Evolutionary conservation across 2,797 vertebrate genomes (phyloP).

Genomic region (Tragopan temminckii): DNA sequence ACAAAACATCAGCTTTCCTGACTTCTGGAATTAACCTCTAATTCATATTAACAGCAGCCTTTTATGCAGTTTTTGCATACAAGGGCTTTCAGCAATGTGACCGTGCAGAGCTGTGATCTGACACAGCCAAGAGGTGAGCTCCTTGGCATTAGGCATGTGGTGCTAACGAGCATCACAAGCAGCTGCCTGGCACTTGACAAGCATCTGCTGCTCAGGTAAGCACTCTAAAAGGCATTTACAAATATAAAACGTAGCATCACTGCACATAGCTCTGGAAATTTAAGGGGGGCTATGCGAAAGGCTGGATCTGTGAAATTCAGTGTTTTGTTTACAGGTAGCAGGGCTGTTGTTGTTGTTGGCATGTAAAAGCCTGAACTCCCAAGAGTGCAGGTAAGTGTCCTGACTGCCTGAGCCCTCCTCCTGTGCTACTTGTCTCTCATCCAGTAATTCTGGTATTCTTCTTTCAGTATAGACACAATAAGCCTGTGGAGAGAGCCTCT

Average conservation of each 20-base stretch:
- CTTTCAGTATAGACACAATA: background rate
- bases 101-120: accelerated
- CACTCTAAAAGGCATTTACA: background rate
- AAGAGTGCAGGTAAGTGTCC: background rate
- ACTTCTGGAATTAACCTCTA: slow-evolving; percentile 69
- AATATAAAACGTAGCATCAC: background rate
- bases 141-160: background rate
- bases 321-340: background rate
- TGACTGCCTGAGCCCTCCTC: background rate
- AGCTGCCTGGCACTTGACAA: background rate
- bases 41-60: background rate
- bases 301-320: background rate
- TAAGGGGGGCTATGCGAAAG: background rate
- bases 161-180: background rate
- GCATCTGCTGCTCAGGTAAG: background rate
- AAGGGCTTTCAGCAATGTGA: accelerated
- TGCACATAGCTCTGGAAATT: background rate
- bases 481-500: background rate
- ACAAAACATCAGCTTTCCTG: slow-evolving; percentile 43
- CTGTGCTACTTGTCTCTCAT: background rate
- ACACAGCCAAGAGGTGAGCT: background rate
- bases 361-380: background rate
- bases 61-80: background rate
- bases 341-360: background rate
- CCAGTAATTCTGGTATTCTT: background rate